Base-by-base conservation (phyloP, 1,140 invertebrate species). In the Drosophila oshimai region DNA sequence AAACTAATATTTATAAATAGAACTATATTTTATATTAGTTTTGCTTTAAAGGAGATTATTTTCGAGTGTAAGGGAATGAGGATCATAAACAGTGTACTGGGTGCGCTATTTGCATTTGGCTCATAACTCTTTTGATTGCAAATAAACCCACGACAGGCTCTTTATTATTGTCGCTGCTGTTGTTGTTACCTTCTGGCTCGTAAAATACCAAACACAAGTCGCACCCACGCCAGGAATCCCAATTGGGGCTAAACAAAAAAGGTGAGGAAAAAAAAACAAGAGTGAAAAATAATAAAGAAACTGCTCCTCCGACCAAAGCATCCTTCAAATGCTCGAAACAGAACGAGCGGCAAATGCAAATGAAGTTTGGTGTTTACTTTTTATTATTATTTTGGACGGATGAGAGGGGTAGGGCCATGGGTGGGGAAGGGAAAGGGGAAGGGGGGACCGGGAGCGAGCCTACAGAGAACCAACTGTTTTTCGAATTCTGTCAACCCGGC, bases 91-190 rank as follows among this genome's bases (percentile, higher is more conserved):
- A 71, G 41, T 47, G 54, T 84, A 53, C 44, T 64, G 44, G 58
- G 50, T 61, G 60, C 46, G 80, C 80, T 79, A 80, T 86, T 86
- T 86, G 80, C 81, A 86, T 86, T 86, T 87, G 80, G 65, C 80
- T 86, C 80, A 86, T 86, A 86, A 86, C 80, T 86, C 81, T 86
- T 86, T 86, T 80, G 80, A 86, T 86, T 86, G 75, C 80, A 86
- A 86, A 86, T 86, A 86, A 86, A 76, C 45, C 72, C 49, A 53
- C 39, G 74, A 49, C 64, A 67, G 64, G 71, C 74, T 45, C 68
- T 57, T 62, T 61, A 71, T 80, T 80, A 70, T 68, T 57, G 65
- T 70, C 65, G 62, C 75, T 33, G 26, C 12, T 70, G 46, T 78
- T 80, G 64, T 58, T 74, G 67, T 73, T 78, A 74, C 79, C 74